A percentile compares a stretch with the other conserved stretches of the same genome.
These are phyloP conservation scores for Leucophenga montana DNA, from an alignment of 2,888 invertebrate species.

Conservation along the genomic window DNA sequence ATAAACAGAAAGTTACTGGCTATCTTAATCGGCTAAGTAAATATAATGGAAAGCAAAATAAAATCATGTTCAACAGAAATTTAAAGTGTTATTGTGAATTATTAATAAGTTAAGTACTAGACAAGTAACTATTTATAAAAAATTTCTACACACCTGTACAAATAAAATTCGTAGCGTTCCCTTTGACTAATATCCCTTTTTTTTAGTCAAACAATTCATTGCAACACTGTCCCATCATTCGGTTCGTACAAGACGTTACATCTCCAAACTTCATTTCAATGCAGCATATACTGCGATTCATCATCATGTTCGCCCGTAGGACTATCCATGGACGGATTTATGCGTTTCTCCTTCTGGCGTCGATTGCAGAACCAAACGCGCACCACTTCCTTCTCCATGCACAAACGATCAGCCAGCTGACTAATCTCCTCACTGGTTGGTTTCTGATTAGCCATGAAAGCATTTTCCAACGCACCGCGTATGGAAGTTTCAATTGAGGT, in stretches of 20 bases:
- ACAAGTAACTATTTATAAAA: too few relatives aligned
- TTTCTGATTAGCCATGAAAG: conserved; percentile 95
- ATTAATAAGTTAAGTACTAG: too few relatives aligned
- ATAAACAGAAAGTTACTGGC: too few relatives aligned
- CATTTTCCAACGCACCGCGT: conserved; percentile 94
- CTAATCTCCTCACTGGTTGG: conserved; percentile 97
- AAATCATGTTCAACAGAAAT: too few relatives aligned
- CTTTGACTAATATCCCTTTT: not conserved
- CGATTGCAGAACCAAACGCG: conserved; percentile 96
- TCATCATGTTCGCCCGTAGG: conserved; percentile 78
- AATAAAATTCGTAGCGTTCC: conserved; percentile 14
- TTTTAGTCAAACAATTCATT: conserved; percentile 46
- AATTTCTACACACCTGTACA: conserved; percentile 46
- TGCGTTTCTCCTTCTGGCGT: conserved; percentile 96
- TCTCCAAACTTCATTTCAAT: conserved; percentile 55
- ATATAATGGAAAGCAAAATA: too few relatives aligned
- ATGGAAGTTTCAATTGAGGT: conserved; percentile 97
- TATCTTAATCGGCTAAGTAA: too few relatives aligned
- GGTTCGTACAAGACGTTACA: too few relatives aligned
- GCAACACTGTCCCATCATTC: conserved; percentile 47
- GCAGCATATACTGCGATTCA: conserved; percentile 71
- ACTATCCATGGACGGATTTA: conserved; percentile 87
- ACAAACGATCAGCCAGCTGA: conserved; percentile 91
- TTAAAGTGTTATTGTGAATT: too few relatives aligned
- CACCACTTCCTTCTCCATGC: conserved; percentile 98